phyloP scores from a whole-genome alignment of 2,113 vertebrate genomes.

The Empidonax alnorum region DNA sequence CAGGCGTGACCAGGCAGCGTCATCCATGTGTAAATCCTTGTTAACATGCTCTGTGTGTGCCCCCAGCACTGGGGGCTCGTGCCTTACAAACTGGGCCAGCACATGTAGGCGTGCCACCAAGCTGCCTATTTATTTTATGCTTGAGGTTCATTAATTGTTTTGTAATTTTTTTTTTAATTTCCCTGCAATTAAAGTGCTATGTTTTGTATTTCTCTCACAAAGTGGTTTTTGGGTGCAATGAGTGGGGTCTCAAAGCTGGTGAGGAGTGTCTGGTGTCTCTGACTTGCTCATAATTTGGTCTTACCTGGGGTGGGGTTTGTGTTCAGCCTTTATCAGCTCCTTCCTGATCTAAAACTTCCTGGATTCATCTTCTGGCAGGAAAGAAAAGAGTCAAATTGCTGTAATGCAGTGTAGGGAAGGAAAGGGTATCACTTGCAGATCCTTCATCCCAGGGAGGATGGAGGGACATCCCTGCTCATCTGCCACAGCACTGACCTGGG shows the following conservation, averaged over 20 bases:
- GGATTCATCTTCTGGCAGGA: not conserved
- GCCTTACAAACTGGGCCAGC: not conserved
- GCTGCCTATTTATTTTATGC: constrained; percentile 75
- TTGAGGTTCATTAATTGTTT: not conserved
- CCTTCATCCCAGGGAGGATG: not conserved
- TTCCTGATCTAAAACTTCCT: not conserved
- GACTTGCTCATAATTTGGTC: not conserved
- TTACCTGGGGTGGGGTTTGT: not conserved
- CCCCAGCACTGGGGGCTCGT: not conserved
- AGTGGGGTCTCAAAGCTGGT: not conserved
- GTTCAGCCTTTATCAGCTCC: not conserved
- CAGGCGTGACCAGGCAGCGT: constrained; percentile 33
- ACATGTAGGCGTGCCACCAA: not conserved
- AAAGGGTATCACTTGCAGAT: accelerated
- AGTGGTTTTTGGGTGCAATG: not conserved
- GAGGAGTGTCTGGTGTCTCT: not conserved
- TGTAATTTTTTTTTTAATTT: constrained; percentile 18
- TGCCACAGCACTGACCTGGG: not conserved
- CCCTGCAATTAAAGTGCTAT: constrained; percentile 67
- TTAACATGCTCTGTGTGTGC: not conserved
- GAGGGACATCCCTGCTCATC: not conserved
- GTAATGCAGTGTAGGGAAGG: not conserved
- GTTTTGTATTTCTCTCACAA: constrained; percentile 37
- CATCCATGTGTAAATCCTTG: constrained; percentile 42
- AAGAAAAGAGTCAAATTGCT: not conserved